Base-by-base conservation (phyloP, 2,888 invertebrate genomes). In the Netelia inedita region DNA sequence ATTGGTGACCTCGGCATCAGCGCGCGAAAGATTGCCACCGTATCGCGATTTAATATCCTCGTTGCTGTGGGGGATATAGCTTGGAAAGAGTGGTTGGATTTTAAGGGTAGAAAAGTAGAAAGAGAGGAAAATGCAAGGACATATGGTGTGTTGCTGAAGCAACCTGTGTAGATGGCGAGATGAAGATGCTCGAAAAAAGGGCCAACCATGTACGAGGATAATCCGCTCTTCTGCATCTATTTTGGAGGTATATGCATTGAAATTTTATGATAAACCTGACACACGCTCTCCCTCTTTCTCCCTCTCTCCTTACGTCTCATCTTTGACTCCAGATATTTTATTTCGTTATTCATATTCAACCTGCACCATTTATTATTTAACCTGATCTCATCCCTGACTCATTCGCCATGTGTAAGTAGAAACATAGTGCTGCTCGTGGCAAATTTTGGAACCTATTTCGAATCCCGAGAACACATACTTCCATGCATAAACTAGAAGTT, bases 201-300 rank as follows among this genome's bases (percentile, higher is more conserved):
- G 35, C 35, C 6, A 35, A 35, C 35, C 35, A 35, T 6, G 35
- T 74, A 80, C 14, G 41, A 73, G 83, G 80, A 65, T 79, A 85
- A 87, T 83, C 76, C 80, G 71, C 21, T 71, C 55, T 23, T 41
- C n/a, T 35, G 35, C 41, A 76, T 71, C 69, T 88, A 84, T 88
- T 84, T 86, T 71, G 71, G 59, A 65, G 16, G 65, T 59, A 75
- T 65, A 88, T 88, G 82, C 74, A 69, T 87, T 72, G 82, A 71
- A 85, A 83, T 86, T 85, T 79, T 80, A 69, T 86, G 86, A 88
- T 83, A 85, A 80, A 35, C 50, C 69, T 23, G 65, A 69, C 55
- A 78, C 83, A 73, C 66, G 63, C 6, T 53, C 16, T 81, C 14
- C 66, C 6, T 53, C 16, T 81, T 11, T 61, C 19, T 68, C 10